These are phyloP conservation scores for Crypturellus tataupa DNA, from an alignment of 2,797 vertebrate species.

Conservation along the genomic window DNA sequence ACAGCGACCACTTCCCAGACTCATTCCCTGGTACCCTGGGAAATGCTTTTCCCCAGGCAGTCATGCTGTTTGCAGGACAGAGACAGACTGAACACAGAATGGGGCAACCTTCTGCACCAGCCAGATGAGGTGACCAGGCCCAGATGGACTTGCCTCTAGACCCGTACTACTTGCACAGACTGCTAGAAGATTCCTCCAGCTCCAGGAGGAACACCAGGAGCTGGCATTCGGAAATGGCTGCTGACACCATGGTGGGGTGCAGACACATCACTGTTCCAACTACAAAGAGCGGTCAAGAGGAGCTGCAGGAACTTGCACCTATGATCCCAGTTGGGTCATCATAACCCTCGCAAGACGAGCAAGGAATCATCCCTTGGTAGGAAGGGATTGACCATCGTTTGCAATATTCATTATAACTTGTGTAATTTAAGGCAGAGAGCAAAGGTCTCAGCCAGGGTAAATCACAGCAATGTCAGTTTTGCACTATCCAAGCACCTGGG, in stretches of 20 bases:
- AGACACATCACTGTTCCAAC: not conserved
- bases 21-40: not conserved
- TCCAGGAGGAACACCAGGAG: not conserved
- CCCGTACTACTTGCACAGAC: not conserved
- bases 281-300: not conserved
- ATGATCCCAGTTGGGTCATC: conserved; percentile 39
- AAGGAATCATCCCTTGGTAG: conserved; percentile 63
- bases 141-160: not conserved
- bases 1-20: not conserved
- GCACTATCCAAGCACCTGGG: conserved; percentile 15
- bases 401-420: conserved; percentile 54
- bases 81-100: not conserved
- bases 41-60: not conserved
- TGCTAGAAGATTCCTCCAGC: not conserved
- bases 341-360: conserved; percentile 19
- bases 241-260: not conserved
- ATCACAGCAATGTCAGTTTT: conserved; percentile 41
- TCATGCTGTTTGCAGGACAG: not conserved
- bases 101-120: not conserved
- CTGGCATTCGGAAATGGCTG: not conserved
- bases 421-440: conserved; percentile 64
- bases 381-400: conserved; percentile 37
- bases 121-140: not conserved
- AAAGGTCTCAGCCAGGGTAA: conserved; percentile 56
- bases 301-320: not conserved